These are phyloP conservation scores for Drosophila orosa DNA, from an alignment of 1,140 invertebrate genomes.

Conservation along the genomic window DNA sequence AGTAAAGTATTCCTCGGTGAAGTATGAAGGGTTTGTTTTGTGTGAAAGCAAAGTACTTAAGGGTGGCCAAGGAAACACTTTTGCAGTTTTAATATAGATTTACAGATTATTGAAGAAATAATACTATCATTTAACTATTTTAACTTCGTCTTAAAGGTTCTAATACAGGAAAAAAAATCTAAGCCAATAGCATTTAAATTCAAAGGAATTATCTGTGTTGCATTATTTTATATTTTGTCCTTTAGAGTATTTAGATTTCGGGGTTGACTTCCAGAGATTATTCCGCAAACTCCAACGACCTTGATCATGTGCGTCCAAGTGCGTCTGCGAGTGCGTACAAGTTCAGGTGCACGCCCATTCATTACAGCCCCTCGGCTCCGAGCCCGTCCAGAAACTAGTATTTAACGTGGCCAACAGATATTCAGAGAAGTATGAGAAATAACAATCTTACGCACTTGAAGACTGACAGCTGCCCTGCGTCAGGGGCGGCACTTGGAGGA, in stretches of 20 bases:
- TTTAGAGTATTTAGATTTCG: constrained; percentile 17
- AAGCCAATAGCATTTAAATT: too few relatives aligned
- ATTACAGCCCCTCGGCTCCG: constrained; percentile 1
- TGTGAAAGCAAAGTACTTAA: background rate
- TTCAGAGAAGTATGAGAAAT: constrained; percentile 8
- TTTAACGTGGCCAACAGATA: constrained; percentile 21
- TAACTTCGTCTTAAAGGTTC: background rate
- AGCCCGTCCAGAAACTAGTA: constrained; percentile 54
- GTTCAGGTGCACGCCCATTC: constrained; percentile 70
- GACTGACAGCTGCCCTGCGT: constrained; percentile 41
- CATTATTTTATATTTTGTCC: too few relatives aligned
- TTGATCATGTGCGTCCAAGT: constrained; percentile 52
- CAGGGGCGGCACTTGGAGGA: constrained; percentile 40
- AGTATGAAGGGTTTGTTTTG: background rate
- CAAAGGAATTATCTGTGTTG: background rate
- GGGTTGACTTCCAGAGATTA: background rate
- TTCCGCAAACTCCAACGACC: constrained; percentile 36
- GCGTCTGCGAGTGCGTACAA: constrained; percentile 54
- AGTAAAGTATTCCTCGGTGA: background rate
- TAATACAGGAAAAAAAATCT: too few relatives aligned
- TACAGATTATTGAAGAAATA: background rate
- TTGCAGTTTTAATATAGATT: background rate
- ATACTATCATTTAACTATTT: background rate
- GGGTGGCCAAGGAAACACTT: background rate
- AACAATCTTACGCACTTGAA: constrained; percentile 39